Evolutionary conservation across 2,797 vertebrate species (phyloP), one percentile per base, ranked within the genome.

Genomic region (Xenops minutus): DNA sequence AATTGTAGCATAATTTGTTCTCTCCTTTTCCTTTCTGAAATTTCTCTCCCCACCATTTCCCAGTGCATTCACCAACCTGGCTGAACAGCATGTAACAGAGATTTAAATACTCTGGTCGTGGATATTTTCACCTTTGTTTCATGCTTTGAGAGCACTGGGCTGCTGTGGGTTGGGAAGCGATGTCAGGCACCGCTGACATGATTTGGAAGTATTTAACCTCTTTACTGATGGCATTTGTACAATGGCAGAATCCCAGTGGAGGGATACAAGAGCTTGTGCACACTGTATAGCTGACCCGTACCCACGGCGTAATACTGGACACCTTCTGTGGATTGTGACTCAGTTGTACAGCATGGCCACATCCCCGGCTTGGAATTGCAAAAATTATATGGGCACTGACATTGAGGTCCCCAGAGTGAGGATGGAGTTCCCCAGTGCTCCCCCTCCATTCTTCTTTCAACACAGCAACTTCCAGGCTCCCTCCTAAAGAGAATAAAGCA

Each of bases 281-380:
- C 0, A 0, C 49, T 83, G 67, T 36, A 27, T 48, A 81, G 55
- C 46, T 64, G 68, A 29, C 11, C 54, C 0, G 0, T 1, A 6
- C n/a, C 48, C 0, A 0, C 48, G 41, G 17, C 3, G 1, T 1
- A 0, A 19, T 0, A 4, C 37, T 10, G 46, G 77, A 8, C 22
- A 27, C 14, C 34, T 30, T 34, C 56, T 1, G 3, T 1, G 5
- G 20, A 3, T 26, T 22, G 21, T 51, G 58, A 24, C 36, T 55
- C 54, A 68, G 62, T 69, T 62, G 43, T 19, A 1, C 34, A 23
- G 39, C 4, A 2, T 9, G 29, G 34, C 62, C 49, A 8, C 22
- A 4, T 22, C 56, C 18, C 17, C 7, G 19, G 18, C 4, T 9
- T 0, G 5, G 68, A 46, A 55, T 29, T 8, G 2, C 4, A 1